Percentiles rank a stretch among this genome's conserved stretches.
phyloP scores from a whole-genome alignment of 1,140 invertebrate genomes.

The Tetramorium simillimum region DNA sequence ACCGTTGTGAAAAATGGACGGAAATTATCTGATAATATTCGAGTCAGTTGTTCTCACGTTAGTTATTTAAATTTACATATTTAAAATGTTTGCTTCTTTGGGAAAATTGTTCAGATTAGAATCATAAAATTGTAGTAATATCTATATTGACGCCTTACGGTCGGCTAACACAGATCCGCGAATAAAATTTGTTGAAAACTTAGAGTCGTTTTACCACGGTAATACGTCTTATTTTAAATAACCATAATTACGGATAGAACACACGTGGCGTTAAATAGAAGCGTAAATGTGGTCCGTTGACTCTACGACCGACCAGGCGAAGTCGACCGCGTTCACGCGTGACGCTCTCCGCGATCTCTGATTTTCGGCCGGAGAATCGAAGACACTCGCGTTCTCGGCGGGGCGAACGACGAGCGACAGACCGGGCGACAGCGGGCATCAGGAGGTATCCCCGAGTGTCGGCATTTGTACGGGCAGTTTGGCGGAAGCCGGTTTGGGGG shows the following conservation, averaged over 20 bases:
- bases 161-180: not conserved
- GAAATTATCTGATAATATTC: not conserved
- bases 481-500: conserved; percentile 65
- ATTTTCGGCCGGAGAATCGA: conserved; percentile 51
- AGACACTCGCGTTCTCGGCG: conserved; percentile 19
- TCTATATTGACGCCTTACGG: not conserved
- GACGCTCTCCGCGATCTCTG: conserved; percentile 29
- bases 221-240: not conserved
- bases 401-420: conserved; percentile 65
- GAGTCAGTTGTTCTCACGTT: not conserved
- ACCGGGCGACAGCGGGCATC: conserved; percentile 57
- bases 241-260: not conserved
- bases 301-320: not conserved
- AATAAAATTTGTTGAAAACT: not conserved
- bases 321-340: conserved; percentile 8
- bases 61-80: not conserved
- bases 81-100: not conserved
- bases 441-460: conserved; percentile 64
- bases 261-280: not conserved
- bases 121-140: not conserved
- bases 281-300: conserved; percentile 20
- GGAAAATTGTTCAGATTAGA: not conserved
- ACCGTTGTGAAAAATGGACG: conserved; percentile 28
- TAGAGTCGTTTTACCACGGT: not conserved
- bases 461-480: conserved; percentile 72